Base-by-base conservation (phyloP, 2,797 vertebrate species). In the Holocentrus rufus region DNA sequence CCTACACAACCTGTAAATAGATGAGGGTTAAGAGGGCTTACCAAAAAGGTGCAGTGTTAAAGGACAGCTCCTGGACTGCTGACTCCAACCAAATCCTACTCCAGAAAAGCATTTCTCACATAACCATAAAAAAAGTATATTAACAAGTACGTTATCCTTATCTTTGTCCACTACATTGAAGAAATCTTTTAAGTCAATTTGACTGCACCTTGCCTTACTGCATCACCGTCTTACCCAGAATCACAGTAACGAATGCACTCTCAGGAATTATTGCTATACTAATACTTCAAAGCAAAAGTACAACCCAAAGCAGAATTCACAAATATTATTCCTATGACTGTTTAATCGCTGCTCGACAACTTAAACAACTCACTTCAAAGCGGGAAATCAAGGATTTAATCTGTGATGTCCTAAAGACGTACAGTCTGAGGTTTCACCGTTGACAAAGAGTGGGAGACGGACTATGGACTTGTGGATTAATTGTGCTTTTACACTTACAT, bases 221-320 rank as follows among this genome's bases (percentile, higher is more conserved):
- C 15, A 44, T 44, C 42, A 46, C 5, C 44, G 5, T 5, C 44
- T 4, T 46, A 46, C 15, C 44, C 36, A 39, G 5, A 17, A 46
- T 46, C 44, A 17, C 44, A 46, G 44, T 46, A 17, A 17, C 17
- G 44, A 46, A 46, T 15, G 15, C 44, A 15, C 3, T 44, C 44
- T 46, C 44, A 5, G 14, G 14, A 17, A 46, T 18, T 46, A 46
- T 46, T 30, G 44, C 2, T 52, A 55, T 59, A 54, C 58, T 30
- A n/a, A 57, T 47, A 18, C 11, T 58, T 1, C 44, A 50, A 71
- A 70, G 25, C 49, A 65, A 56, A 25, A 63, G 61, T 30, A 64
- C 47, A 72, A 25, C 36, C n/a, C 4, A 65, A 80, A 65, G 70
- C 71, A 76, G 59, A 71, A 63, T 77, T 23, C 36, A 61, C 10